phyloP scores from a whole-genome alignment of 2,113 vertebrate species.

The Potamarius usumacintae region DNA sequence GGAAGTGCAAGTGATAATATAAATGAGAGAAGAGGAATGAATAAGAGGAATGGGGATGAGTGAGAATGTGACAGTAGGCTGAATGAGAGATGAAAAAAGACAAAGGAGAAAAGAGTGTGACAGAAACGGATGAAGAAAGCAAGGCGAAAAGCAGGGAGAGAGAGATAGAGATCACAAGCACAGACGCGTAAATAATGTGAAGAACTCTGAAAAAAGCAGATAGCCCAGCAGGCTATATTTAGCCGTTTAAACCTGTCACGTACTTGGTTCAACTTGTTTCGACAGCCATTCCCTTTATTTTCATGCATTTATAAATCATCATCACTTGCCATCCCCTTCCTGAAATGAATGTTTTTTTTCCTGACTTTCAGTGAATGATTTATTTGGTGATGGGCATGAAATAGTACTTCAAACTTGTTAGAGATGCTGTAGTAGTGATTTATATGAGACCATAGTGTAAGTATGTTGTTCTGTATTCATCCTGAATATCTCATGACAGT shows the following conservation, averaged over 20 bases:
- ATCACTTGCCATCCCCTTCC: conserved; percentile 2
- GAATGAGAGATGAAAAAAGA: conserved; percentile 60
- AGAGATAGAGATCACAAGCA: conserved; percentile 62
- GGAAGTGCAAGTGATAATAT: neutral
- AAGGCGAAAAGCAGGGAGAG: conserved; percentile 15
- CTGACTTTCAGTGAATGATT: conserved; percentile 43
- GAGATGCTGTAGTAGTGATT: conserved; percentile 41
- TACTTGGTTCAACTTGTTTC: conserved; percentile 70
- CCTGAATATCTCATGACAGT: neutral
- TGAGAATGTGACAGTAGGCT: conserved; percentile 56
- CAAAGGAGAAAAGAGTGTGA: conserved; percentile 53
- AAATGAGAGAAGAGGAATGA: conserved; percentile 39
- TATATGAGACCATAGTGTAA: conserved; percentile 13
- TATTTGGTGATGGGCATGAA: conserved; percentile 42
- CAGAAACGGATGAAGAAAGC: conserved; percentile 36
- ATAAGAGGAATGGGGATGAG: conserved; percentile 39
- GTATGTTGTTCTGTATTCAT: conserved; percentile 14
- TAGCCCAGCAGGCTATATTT: conserved; percentile 79
- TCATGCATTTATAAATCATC: conserved; percentile 62
- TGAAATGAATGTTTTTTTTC: conserved; percentile 19
- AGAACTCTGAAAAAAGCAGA: conserved; percentile 72
- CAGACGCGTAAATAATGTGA: conserved; percentile 79
- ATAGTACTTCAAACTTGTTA: conserved; percentile 49
- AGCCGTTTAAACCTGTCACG: conserved; percentile 74
- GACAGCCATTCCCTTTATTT: conserved; percentile 62